Evolutionary conservation across 2,888 invertebrate genomes (phyloP).

Genomic region (Phorcus lineatus): DNA sequence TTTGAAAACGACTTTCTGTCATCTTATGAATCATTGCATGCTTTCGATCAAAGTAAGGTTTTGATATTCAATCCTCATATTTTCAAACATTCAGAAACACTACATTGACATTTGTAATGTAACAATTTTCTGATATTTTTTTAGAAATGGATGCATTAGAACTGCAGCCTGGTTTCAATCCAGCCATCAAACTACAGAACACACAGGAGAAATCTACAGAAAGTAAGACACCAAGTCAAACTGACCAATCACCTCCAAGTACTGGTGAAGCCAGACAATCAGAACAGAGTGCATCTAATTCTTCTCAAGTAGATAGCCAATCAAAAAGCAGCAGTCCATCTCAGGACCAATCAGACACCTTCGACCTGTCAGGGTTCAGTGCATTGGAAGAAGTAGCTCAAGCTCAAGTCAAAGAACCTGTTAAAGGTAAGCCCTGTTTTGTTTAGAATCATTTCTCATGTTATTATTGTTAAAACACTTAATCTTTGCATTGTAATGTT

Average conservation of each 20-base stretch:
- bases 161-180: constrained; percentile 63
- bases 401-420: not conserved
- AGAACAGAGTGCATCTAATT: not conserved
- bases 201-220: not conserved
- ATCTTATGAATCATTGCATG: no score
- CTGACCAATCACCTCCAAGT: not conserved
- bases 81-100: no score
- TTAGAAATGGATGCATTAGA: constrained; percentile 63
- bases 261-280: not conserved
- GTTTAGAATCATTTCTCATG: not conserved
- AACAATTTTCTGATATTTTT: not conserved
- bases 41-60: not conserved
- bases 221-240: not conserved
- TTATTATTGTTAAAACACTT: no score
- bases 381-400: constrained; percentile 30
- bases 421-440: not conserved
- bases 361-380: constrained; percentile 34
- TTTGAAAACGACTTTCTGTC: no score
- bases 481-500: no score
- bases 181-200: constrained; percentile 44
- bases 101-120: no score
- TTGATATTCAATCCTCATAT: no score
- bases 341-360: not conserved
- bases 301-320: not conserved
- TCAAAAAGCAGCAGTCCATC: not conserved